Conservation (phyloP, 2,888 invertebrate species). For the Anticlea derivata region DNA sequence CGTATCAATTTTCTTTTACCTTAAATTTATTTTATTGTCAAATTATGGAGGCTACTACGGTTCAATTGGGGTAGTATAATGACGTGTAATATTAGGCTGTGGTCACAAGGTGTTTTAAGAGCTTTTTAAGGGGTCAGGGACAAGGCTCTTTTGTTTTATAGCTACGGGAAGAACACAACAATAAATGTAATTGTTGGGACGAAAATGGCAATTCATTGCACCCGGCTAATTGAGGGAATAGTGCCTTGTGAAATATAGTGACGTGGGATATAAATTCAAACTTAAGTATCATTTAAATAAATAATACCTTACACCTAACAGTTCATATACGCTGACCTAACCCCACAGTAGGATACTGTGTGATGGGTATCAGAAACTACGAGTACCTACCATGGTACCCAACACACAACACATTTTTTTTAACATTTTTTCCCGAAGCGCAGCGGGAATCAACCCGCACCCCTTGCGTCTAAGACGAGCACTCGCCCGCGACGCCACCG, state of each 20-base stretch:
- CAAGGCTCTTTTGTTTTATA: constrained; percentile 29
- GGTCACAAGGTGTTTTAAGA: constrained; percentile 34
- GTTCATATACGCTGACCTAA: no score
- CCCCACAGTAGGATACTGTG: no score
- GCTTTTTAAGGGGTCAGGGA: constrained; percentile 27
- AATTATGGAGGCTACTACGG: constrained; percentile 31
- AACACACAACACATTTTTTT: no score
- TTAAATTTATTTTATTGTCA: constrained; percentile 34
- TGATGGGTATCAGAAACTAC: no score
- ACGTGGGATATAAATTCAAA: no score
- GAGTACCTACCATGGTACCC: no score
- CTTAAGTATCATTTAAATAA: no score
- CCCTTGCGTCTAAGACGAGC: no score
- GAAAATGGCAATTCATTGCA: constrained; percentile 14
- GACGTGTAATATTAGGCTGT: constrained; percentile 28
- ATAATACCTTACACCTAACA: no score
- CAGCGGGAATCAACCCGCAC: no score
- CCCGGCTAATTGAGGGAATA: constrained; percentile 10
- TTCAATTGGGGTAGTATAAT: constrained; percentile 32
- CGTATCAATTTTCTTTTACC: constrained; percentile 10
- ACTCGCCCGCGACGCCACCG: no score
- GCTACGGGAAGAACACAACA: constrained; percentile 18
- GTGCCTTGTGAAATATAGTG: neutral
- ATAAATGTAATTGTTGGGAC: constrained; percentile 28
- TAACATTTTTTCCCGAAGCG: no score